These are phyloP conservation scores for Diplosoma virens DNA, from an alignment of 23 tunicate species.

Conservation along the genomic window DNA sequence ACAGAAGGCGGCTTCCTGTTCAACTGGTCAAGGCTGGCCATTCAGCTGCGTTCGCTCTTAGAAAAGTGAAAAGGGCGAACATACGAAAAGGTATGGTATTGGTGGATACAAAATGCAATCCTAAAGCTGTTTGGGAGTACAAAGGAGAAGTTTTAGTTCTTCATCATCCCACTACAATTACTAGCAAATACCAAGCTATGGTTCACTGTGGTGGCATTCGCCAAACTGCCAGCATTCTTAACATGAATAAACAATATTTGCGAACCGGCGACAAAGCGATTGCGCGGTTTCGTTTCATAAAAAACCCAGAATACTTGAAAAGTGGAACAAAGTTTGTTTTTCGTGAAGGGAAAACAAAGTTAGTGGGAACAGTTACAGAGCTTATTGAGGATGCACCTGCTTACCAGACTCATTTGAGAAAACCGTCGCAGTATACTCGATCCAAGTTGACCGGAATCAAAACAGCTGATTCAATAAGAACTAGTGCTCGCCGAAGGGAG, in stretches of 20 bases:
- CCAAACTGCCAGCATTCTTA: conserved; percentile 85
- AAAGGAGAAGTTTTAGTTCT: conserved; percentile 89
- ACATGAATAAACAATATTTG: conserved; percentile 81
- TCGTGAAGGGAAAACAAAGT: conserved; percentile 96
- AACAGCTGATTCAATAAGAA: conserved; percentile 8
- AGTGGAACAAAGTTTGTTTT: conserved; percentile 89
- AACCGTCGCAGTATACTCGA: conserved; percentile 18
- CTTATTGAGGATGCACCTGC: conserved; percentile 77
- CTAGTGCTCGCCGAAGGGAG: conserved; percentile 53
- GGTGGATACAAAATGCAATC: conserved; percentile 83
- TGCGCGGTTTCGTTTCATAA: conserved; percentile 81
- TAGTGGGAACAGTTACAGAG: conserved; percentile 89
- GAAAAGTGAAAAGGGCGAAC: conserved; percentile 81
- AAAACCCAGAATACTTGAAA: conserved; percentile 80
- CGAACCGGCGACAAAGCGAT: conserved; percentile 96
- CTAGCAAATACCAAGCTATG: conserved; percentile 94
- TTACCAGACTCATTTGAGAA: conserved; percentile 76
- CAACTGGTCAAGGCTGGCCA: conserved; percentile 88
- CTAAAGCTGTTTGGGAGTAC: conserved; percentile 99
- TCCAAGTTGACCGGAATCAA: not conserved
- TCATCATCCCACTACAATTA: conserved; percentile 98
- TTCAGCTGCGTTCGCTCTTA: conserved; percentile 94
- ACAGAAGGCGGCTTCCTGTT: conserved; percentile 89
- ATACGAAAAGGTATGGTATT: conserved; percentile 95
- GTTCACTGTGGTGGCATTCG: conserved; percentile 97